A percentile compares a stretch with the other conserved stretches of the same genome.
Conservation (phyloP, 2,113 vertebrate genomes). For the Chionodraco myersi region DNA sequence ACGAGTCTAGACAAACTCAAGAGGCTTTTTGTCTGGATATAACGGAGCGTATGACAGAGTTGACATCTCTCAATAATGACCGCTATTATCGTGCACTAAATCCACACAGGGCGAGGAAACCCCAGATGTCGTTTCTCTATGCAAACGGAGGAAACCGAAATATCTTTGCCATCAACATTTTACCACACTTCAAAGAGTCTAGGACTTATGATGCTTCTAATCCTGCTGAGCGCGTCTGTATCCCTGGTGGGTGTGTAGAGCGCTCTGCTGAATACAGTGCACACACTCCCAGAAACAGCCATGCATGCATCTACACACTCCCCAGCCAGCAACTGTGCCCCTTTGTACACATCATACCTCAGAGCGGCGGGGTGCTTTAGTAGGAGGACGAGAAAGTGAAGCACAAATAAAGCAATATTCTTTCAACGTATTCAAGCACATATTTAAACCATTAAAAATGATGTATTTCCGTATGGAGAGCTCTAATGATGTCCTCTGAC, state of each 20-base stretch:
- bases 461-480: background rate
- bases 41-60: constrained; percentile 5
- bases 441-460: background rate
- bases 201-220: constrained; percentile 61
- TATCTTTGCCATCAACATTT: constrained; percentile 2
- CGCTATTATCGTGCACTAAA: background rate
- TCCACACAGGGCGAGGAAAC: constrained; percentile 2
- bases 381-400: background rate
- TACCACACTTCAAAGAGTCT: constrained; percentile 52
- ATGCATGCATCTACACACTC: constrained; percentile 41
- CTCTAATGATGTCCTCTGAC: background rate
- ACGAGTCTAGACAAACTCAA: constrained; percentile 15
- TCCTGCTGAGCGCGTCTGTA: constrained; percentile 54
- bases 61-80: background rate
- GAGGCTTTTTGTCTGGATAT: constrained; percentile 2
- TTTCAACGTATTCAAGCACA: background rate
- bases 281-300: constrained; percentile 42
- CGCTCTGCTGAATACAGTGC: constrained; percentile 44
- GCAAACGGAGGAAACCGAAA: background rate
- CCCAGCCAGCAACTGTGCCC: constrained; percentile 32
- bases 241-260: constrained; percentile 57
- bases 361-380: background rate
- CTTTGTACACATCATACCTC: constrained; percentile 23
- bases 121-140: background rate
- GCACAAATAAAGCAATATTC: background rate